These are phyloP conservation scores for Galagoides demidoff DNA, from an alignment of 2,797 vertebrate genomes.

Conservation along the genomic window DNA sequence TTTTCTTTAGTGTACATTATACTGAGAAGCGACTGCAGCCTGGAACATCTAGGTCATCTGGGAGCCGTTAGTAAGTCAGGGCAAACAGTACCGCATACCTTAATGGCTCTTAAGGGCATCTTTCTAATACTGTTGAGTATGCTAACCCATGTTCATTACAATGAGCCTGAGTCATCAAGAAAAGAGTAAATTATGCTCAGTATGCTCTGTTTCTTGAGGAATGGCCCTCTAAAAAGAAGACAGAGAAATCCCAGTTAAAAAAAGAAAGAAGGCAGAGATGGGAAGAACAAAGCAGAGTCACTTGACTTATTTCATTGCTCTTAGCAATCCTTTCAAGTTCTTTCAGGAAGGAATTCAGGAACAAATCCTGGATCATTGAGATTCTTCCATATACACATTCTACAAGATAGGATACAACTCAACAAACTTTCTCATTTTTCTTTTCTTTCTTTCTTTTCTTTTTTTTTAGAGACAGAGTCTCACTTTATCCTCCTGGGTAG, in stretches of 20 bases:
- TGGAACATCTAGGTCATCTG: constrained; percentile 65
- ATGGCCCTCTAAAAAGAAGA: constrained; percentile 43
- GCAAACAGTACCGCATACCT: constrained; percentile 59
- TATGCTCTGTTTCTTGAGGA: constrained; percentile 70
- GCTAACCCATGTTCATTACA: constrained; percentile 57
- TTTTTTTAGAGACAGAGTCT: too few species aligned
- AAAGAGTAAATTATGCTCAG: constrained; percentile 67
- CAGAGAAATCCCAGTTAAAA: constrained; percentile 29
- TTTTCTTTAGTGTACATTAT: constrained; percentile 42
- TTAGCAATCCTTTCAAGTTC: background rate
- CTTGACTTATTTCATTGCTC: background rate
- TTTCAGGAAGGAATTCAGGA: background rate
- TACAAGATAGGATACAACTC: background rate
- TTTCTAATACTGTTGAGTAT: constrained; percentile 65
- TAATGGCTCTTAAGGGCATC: constrained; percentile 74
- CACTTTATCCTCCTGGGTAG: too few species aligned
- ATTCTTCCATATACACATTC: background rate
- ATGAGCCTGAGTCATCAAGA: constrained; percentile 70
- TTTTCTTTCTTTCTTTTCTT: too few species aligned
- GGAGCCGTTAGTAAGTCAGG: constrained; percentile 40
- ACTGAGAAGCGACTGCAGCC: constrained; percentile 17
- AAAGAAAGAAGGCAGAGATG: background rate
- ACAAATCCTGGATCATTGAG: background rate
- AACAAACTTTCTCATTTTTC: background rate
- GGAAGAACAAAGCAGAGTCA: background rate